These are phyloP conservation scores for Heliornis fulica DNA, from an alignment of 2,113 vertebrate genomes.

Conservation along the genomic window DNA sequence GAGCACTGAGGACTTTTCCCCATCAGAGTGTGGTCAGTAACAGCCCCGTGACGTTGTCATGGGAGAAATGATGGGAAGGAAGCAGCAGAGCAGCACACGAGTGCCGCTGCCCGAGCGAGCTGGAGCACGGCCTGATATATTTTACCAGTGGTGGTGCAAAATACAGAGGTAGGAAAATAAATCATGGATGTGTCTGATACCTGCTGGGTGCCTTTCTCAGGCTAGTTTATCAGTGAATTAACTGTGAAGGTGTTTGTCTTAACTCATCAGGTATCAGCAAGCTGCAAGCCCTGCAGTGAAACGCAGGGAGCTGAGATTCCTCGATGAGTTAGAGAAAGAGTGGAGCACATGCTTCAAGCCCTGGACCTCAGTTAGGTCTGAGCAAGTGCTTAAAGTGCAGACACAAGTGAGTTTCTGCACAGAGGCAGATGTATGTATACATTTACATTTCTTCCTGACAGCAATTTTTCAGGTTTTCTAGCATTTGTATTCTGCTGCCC, in stretches of 20 bases:
- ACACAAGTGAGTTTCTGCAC: not conserved
- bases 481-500: not conserved
- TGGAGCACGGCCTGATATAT: not conserved
- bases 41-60: not conserved
- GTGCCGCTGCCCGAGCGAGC: not conserved
- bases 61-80: not conserved
- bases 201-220: not conserved
- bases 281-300: not conserved
- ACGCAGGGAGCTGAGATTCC: not conserved
- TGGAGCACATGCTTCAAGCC: not conserved
- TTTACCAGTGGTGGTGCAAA: not conserved
- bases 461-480: not conserved
- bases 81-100: not conserved
- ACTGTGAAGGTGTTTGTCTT: not conserved
- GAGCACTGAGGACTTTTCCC: not conserved
- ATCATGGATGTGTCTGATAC: not conserved
- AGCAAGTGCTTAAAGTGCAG: no score
- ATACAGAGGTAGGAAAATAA: not conserved
- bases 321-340: rapidly evolving
- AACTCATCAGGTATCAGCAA: not conserved
- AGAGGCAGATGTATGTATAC: rapidly evolving
- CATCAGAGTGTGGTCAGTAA: rapidly evolving
- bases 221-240: not conserved
- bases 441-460: not conserved
- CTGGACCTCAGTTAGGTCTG: no score